Evolutionary conservation across 1,140 invertebrate genomes (phyloP).

Genomic region (Oncopeltus fasciatus): DNA sequence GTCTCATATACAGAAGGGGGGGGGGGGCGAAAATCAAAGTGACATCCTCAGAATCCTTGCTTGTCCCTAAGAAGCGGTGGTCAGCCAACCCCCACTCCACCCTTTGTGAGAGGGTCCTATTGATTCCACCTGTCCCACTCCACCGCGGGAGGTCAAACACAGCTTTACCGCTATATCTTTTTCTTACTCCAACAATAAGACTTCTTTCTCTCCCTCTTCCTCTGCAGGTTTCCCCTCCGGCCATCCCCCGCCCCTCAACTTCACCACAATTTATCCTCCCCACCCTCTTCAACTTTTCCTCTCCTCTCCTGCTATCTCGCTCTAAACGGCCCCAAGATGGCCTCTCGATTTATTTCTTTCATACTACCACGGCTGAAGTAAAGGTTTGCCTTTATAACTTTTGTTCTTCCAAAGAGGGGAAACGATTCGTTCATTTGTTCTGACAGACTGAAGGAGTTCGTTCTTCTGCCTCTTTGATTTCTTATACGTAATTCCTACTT

Average conservation of each 20-base stretch:
- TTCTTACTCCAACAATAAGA: neutral
- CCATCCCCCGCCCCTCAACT: neutral
- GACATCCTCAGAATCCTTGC: neutral
- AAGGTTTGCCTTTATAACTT: too few relatives aligned
- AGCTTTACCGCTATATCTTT: neutral
- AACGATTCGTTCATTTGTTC: too few relatives aligned
- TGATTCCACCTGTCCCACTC: neutral
- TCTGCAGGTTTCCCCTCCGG: too few relatives aligned
- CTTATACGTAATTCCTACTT: too few relatives aligned
- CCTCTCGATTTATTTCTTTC: neutral
- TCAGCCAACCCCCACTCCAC: neutral
- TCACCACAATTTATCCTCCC: neutral
- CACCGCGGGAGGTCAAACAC: neutral
- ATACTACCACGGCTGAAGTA: too few relatives aligned
- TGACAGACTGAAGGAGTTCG: too few relatives aligned
- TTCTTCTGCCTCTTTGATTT: too few relatives aligned
- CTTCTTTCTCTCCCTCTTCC: neutral
- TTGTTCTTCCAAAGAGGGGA: too few relatives aligned
- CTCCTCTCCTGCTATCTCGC: neutral
- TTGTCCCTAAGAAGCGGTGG: neutral
- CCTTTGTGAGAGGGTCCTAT: neutral
- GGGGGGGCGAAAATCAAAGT: too few relatives aligned
- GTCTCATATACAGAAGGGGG: too few relatives aligned
- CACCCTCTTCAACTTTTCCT: neutral
- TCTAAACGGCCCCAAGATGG: too few relatives aligned